A percentile compares a stretch with the other conserved stretches of the same genome.
Evolutionary conservation across 2,113 vertebrate species (phyloP).

Genomic region (Neogobius melanostomus): DNA sequence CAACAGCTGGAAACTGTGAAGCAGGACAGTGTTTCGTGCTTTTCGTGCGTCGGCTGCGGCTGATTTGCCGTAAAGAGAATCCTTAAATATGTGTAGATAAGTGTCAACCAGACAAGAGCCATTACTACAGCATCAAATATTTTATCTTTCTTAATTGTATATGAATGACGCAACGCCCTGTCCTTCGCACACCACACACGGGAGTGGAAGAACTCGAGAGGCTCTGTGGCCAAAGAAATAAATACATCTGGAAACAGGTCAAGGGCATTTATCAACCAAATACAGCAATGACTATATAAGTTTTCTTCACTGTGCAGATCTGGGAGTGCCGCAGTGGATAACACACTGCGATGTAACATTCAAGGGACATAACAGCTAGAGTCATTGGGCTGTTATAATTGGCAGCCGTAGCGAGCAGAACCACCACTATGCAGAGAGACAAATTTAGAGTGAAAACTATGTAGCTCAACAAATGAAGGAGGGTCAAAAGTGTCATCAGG

Average conservation of each 20-base stretch:
- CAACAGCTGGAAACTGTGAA: constrained; percentile 65
- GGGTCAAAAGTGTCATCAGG: too few relatives aligned
- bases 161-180: constrained; percentile 23
- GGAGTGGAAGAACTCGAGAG: constrained; percentile 40
- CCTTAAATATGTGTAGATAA: too few relatives aligned
- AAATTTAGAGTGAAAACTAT: constrained; percentile 48
- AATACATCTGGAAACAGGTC: constrained; percentile 49
- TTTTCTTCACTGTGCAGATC: constrained; percentile 56
- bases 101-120: not conserved
- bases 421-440: constrained; percentile 48
- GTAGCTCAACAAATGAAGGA: constrained; percentile 8
- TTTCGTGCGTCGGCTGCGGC: constrained; percentile 64
- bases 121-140: constrained; percentile 25
- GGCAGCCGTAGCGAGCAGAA: constrained; percentile 26
- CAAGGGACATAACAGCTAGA: constrained; percentile 52
- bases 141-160: constrained; percentile 35
- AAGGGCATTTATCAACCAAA: constrained; percentile 41
- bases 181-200: constrained; percentile 31
- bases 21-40: constrained; percentile 65
- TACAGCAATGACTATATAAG: constrained; percentile 44
- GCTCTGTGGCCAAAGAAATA: constrained; percentile 42
- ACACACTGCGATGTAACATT: constrained; percentile 59
- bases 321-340: constrained; percentile 51
- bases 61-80: constrained; percentile 31
- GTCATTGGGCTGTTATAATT: constrained; percentile 47